Conservation (phyloP, 2,888 invertebrate species). For the Acanthopleura granulata region DNA sequence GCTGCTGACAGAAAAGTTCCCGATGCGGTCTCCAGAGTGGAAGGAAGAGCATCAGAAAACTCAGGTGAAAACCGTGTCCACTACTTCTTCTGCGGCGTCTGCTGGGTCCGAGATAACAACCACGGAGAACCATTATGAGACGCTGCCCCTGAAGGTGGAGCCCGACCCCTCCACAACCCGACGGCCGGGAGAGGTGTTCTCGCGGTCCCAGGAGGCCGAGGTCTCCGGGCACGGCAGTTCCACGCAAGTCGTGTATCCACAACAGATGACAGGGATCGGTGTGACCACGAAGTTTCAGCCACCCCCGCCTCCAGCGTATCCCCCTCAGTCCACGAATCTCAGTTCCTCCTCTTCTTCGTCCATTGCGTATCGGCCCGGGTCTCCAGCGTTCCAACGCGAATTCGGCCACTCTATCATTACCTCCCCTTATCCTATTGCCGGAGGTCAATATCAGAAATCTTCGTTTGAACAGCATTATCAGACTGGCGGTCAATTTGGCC, state of each 20-base stretch:
- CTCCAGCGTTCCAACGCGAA: not conserved
- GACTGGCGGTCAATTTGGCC: not conserved
- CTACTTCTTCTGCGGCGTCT: not conserved
- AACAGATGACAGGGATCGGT: not conserved
- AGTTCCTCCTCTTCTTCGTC: not conserved
- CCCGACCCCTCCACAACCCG: not conserved
- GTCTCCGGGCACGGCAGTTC: not conserved
- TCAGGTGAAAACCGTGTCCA: not conserved
- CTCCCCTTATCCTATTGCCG: not conserved
- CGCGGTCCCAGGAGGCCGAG: conserved; percentile 3
- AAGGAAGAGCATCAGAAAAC: not conserved
- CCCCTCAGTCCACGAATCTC: not conserved
- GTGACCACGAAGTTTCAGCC: not conserved
- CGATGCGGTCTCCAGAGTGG: not conserved
- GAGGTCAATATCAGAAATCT: not conserved
- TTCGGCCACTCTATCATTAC: not conserved
- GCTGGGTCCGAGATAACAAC: not conserved
- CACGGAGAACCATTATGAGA: conserved; percentile 5
- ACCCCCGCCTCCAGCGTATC: not conserved
- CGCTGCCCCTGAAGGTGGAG: not conserved
- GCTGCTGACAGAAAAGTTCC: not conserved
- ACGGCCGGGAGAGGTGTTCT: not conserved
- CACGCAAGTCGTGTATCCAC: conserved; percentile 5
- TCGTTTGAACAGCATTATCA: no score
- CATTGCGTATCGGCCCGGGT: not conserved